Evolutionary conservation across 2,113 vertebrate species (phyloP).

Genomic region (Haemorhous mexicanus): DNA sequence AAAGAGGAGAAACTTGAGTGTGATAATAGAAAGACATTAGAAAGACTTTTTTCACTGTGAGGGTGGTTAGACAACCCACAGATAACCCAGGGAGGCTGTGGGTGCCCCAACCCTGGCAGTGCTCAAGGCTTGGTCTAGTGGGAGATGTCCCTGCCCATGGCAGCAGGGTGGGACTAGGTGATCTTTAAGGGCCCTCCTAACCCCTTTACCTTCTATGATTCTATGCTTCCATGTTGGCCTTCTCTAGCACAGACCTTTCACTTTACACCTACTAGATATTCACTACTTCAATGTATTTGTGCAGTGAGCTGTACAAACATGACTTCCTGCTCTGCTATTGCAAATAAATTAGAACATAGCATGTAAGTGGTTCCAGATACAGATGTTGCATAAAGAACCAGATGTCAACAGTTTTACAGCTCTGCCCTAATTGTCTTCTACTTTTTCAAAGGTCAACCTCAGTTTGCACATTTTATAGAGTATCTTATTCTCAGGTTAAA

Average conservation of each 20-base stretch:
- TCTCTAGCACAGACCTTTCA: background rate
- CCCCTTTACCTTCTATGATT: background rate
- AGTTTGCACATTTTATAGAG: background rate
- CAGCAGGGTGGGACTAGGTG: background rate
- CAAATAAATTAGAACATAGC: background rate
- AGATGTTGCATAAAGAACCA: background rate
- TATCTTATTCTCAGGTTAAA: background rate
- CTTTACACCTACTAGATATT: background rate
- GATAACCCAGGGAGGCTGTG: background rate
- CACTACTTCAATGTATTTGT: background rate
- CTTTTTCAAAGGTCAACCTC: background rate
- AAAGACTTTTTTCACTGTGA: background rate
- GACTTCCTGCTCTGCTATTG: background rate
- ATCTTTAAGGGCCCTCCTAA: background rate
- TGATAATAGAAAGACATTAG: background rate
- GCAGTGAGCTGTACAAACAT: background rate
- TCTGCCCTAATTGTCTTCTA: background rate
- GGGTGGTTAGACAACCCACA: background rate
- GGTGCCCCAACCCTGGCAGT: background rate
- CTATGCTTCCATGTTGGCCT: background rate
- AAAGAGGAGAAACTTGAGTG: background rate
- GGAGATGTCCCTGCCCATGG: background rate
- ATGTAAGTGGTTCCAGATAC: conserved; percentile 11
- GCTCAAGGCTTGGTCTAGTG: background rate
- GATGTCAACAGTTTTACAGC: background rate